Percentiles rank a stretch among this genome's conserved stretches.
These are phyloP conservation scores for Pseudomyrmex cubaensis DNA, from an alignment of 1,140 invertebrate genomes.

Conservation along the genomic window DNA sequence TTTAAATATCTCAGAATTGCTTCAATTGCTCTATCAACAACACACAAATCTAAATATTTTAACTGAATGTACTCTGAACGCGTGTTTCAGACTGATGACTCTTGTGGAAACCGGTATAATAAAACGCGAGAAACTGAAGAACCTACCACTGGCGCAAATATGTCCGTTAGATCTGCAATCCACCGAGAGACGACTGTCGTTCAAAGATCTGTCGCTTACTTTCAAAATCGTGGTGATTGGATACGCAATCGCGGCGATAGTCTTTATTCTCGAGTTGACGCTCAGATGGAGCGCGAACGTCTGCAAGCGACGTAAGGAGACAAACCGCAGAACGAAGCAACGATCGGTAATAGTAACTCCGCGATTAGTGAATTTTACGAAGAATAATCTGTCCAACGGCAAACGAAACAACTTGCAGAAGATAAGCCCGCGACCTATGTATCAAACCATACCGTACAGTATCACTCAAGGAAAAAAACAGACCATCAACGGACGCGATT, in stretches of 20 bases:
- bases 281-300: not conserved
- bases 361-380: conserved; percentile 10
- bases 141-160: conserved; percentile 90
- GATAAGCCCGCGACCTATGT: conserved; percentile 64
- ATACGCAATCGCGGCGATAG: conserved; percentile 86
- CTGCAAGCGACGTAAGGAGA: conserved; percentile 3
- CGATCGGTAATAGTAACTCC: not conserved
- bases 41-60: no score
- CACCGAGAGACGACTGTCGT: conserved; percentile 91
- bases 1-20: no score
- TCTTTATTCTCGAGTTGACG: conserved; percentile 88
- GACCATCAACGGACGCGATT: conserved; percentile 91
- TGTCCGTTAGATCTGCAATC: conserved; percentile 92
- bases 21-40: no score
- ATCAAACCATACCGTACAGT: conserved; percentile 18
- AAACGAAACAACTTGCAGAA: conserved; percentile 24
- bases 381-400: not conserved
- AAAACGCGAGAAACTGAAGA: conserved; percentile 86
- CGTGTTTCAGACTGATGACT: conserved; percentile 86
- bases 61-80: not conserved
- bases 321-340: conserved; percentile 13
- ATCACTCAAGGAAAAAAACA: conserved; percentile 79
- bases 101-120: conserved; percentile 91
- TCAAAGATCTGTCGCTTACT: conserved; percentile 89
- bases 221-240: conserved; percentile 89